Percentiles rank a stretch among this genome's conserved stretches.
Conservation (phyloP, 2,888 invertebrate genomes). For the Cephus spinipes region DNA sequence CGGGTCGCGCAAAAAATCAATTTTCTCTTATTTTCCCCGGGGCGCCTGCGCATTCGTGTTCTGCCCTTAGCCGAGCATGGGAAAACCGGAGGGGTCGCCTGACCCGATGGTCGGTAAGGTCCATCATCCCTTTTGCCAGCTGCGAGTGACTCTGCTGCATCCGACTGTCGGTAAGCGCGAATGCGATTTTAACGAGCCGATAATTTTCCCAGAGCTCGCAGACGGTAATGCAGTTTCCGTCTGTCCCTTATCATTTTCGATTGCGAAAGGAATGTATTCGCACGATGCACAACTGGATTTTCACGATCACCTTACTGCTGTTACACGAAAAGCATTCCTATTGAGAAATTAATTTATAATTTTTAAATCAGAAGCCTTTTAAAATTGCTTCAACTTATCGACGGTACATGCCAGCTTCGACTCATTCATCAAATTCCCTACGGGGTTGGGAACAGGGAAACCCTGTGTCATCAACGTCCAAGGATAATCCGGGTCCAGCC, state of each 20-base stretch:
- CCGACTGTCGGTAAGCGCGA: not conserved
- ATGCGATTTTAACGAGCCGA: not conserved
- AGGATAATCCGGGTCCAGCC: not conserved
- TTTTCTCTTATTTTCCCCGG: conserved; percentile 37
- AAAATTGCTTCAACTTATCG: not conserved
- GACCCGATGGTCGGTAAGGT: conserved; percentile 27
- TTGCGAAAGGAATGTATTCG: not conserved
- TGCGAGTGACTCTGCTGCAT: not conserved
- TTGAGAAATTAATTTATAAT: not conserved
- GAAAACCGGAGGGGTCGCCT: not conserved
- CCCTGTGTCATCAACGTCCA: not conserved
- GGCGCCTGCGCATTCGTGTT: conserved; percentile 37
- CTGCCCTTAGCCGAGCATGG: not conserved
- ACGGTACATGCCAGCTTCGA: not conserved
- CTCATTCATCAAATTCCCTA: not conserved
- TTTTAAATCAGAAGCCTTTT: not conserved
- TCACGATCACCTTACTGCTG: not conserved
- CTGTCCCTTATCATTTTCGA: not conserved
- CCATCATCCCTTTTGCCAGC: not conserved
- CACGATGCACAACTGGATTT: not conserved
- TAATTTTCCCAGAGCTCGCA: not conserved
- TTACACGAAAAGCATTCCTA: not conserved
- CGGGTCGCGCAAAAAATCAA: conserved; percentile 47
- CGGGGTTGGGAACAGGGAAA: not conserved
- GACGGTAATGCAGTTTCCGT: not conserved